Base-by-base conservation (phyloP, 2,113 vertebrate species). In the Nesoenas mayeri region DNA sequence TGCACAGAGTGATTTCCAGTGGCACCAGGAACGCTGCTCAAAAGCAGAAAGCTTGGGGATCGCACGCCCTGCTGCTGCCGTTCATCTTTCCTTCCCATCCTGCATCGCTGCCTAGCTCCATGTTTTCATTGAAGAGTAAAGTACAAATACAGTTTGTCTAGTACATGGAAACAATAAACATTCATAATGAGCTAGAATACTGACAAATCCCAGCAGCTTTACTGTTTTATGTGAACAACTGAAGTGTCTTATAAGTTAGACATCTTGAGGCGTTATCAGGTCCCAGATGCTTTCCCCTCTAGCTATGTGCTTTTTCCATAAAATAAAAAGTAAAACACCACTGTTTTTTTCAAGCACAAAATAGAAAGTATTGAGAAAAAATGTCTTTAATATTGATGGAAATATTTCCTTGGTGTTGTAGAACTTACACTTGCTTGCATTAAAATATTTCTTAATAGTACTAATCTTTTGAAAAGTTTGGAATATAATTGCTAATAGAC, bases 61-160 rank as follows among this genome's bases (percentile, higher is more conserved):
- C 2, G 2, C n/a, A 6, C 6, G 1, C 26, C 67, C 72, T 38
- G 25, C 67, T 70, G 12, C 54, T 87, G 84, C 36, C 53, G 85
- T 86, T 50, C 44, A 15, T 75, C 34, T 31, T 67, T 34, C 34
- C 42, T 80, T 86, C 51, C 38, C 51, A 60, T 84, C 57, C 60
- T 56, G 31, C n/a, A 4, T 20, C 0, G 0, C 28, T 38, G 64
- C 31, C 54, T 77, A 36, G 70, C 25, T 85, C 29, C 2, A 0
- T 82, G 7, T 47, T 92, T 79, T 60, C 25, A 20, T 13, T 48
- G 65, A 77, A 88, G 58, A 85, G n/a, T 13, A 8, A 32, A 80
- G 34, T 61, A 25, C 34, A 79, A 64, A 57, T 57, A 16, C 22
- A 4, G 31, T 44, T 80, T 66, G 11, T 47, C 20, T 74, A 21